Conservation (phyloP, 2,113 vertebrate species). For the Cricetomys ansorgei region DNA sequence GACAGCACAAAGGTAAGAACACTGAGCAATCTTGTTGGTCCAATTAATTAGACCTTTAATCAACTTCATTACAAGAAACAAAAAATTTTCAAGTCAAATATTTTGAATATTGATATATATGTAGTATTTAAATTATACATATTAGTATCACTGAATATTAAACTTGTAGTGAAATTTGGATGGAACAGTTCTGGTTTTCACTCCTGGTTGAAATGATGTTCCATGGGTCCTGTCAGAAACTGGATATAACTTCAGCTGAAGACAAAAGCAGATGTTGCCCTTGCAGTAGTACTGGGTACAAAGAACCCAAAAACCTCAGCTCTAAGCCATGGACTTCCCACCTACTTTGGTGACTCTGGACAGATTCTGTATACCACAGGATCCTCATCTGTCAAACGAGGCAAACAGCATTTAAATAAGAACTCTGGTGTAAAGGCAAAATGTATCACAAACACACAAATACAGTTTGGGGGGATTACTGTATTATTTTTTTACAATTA, state of each 20-base stretch:
- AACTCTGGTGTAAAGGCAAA: neutral
- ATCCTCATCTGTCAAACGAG: conserved; percentile 16
- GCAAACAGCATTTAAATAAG: neutral
- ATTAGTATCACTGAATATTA: neutral
- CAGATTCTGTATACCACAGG: neutral
- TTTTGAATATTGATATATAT: conserved; percentile 8
- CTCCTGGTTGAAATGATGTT: neutral
- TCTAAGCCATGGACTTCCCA: neutral
- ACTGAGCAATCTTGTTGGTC: neutral
- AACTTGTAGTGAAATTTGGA: neutral
- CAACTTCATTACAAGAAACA: conserved; percentile 24
- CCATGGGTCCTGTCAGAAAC: neutral
- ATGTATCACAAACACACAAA: neutral
- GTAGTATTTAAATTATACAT: neutral
- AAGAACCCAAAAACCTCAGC: neutral
- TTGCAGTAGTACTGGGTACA: neutral
- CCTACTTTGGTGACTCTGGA: neutral
- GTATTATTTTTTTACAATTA: neutral
- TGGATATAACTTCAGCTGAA: neutral
- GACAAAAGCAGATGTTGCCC: neutral
- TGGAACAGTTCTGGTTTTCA: conserved; percentile 7
- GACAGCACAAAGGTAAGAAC: too few relatives aligned
- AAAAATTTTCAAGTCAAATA: conserved; percentile 16
- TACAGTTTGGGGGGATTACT: neutral
- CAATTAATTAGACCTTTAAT: neutral